These are phyloP conservation scores for Catharus ustulatus DNA, from an alignment of 2,797 vertebrate genomes.

Conservation along the genomic window DNA sequence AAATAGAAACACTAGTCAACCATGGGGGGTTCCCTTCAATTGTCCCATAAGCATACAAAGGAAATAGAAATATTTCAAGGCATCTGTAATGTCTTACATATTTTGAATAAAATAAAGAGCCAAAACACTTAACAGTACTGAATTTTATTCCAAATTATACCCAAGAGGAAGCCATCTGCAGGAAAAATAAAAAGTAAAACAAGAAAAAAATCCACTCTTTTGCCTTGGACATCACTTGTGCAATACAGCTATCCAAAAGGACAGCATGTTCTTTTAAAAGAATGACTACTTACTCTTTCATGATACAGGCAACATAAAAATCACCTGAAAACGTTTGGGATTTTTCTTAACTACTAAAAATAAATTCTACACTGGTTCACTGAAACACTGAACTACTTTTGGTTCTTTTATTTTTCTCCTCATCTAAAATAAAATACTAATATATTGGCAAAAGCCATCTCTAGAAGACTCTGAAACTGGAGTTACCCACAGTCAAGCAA, in stretches of 20 bases:
- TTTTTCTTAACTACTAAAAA: background rate
- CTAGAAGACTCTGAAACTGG: background rate
- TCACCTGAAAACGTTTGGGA: background rate
- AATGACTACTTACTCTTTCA: conserved; percentile 39
- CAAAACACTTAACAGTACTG: conserved; percentile 60
- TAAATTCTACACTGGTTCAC: background rate
- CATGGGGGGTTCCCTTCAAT: conserved; percentile 58
- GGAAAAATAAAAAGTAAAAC: conserved; percentile 56
- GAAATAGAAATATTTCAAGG: conserved; percentile 64
- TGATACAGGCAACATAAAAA: conserved; percentile 28
- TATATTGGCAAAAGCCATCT: background rate
- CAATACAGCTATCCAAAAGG: conserved; percentile 59
- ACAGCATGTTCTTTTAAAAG: conserved; percentile 61
- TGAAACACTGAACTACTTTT: background rate
- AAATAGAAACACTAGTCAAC: conserved; percentile 56
- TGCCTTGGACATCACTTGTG: conserved; percentile 52
- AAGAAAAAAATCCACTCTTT: background rate
- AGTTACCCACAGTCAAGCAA: background rate
- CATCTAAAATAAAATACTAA: background rate
- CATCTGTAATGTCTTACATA: conserved; percentile 68
- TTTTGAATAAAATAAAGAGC: conserved; percentile 59
- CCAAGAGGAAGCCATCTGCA: conserved; percentile 69
- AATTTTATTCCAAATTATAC: conserved; percentile 67
- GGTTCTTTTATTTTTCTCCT: background rate
- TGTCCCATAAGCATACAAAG: conserved; percentile 55